A percentile compares a stretch with the other conserved stretches of the same genome.
Conservation (phyloP, 2,113 vertebrate species). For the Phoenicopterus ruber region DNA sequence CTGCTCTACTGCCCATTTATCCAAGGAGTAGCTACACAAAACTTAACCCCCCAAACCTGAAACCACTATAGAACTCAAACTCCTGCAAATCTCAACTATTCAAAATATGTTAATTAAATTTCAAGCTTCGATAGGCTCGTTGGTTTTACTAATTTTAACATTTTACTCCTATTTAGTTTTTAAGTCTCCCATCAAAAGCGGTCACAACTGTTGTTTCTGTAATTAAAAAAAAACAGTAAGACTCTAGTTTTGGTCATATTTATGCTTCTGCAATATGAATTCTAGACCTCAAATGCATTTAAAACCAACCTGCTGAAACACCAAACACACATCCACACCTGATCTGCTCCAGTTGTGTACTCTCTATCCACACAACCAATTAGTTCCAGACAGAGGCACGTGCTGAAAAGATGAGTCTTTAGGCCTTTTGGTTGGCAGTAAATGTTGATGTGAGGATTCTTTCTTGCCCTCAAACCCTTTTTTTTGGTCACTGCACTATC, state of each 20-base stretch:
- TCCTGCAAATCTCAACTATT: background rate
- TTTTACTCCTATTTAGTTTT: background rate
- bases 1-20: background rate
- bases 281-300: background rate
- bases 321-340: background rate
- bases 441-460: background rate
- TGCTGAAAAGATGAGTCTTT: background rate
- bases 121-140: background rate
- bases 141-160: background rate
- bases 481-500: background rate
- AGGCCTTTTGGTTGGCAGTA: background rate
- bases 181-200: background rate
- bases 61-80: background rate
- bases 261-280: background rate
- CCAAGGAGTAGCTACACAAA: background rate
- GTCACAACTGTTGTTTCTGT: background rate
- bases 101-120: background rate
- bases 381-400: background rate
- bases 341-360: background rate
- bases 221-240: background rate
- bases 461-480: background rate
- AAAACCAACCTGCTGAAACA: background rate
- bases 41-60: background rate
- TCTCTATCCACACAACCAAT: rapidly evolving
- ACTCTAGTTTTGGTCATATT: background rate